These are phyloP conservation scores for Cnemophilus loriae DNA, from an alignment of 2,113 vertebrate genomes.

Conservation along the genomic window DNA sequence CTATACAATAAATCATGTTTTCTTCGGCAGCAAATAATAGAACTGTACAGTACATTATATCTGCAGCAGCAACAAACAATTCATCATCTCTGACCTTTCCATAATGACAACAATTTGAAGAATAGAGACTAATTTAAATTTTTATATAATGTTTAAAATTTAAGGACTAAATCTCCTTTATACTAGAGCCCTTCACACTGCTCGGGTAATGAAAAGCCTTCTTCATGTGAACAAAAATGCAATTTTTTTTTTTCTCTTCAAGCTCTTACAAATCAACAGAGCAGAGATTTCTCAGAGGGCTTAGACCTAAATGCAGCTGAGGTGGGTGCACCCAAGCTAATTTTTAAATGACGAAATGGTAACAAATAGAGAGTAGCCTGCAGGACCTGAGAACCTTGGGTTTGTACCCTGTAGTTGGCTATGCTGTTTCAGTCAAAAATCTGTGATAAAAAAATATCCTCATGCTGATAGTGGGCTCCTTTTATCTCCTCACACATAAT, in stretches of 20 bases:
- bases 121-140: constrained; percentile 59
- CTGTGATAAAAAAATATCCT: not conserved
- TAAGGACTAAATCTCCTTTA: constrained; percentile 43
- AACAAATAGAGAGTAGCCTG: not conserved
- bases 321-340: not conserved
- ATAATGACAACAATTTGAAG: constrained; percentile 58
- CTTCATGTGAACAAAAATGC: not conserved
- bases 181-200: not conserved
- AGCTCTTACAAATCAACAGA: not conserved
- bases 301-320: not conserved
- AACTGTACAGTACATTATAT: constrained; percentile 59
- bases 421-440: not conserved
- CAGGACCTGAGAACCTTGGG: not conserved
- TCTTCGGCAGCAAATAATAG: constrained; percentile 64
- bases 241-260: not conserved
- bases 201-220: not conserved
- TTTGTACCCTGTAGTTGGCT: not conserved
- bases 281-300: not conserved
- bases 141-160: constrained; percentile 63
- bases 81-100: constrained; percentile 67
- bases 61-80: constrained; percentile 61
- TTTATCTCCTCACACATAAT: not conserved
- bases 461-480: not conserved
- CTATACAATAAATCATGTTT: constrained; percentile 63
- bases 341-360: not conserved